phyloP scores from a whole-genome alignment of 2,797 vertebrate genomes.

The Gambusia yucatana region DNA sequence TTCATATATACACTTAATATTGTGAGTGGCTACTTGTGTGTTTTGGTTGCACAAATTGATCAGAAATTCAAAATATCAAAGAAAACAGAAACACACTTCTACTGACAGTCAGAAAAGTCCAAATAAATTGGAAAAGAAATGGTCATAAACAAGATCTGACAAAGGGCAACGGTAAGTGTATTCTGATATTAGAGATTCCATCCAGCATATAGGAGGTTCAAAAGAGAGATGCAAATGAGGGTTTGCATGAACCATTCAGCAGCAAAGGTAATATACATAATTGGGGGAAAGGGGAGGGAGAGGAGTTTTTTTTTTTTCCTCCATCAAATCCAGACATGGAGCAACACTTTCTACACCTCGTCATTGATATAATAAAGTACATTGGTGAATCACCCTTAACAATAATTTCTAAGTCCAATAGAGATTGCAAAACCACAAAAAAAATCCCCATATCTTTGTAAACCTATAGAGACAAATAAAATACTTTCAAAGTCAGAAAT shows the following conservation, averaged over 20 bases:
- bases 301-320: slow-evolving; percentile 11
- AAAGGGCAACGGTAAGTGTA: slow-evolving; percentile 58
- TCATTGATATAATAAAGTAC: slow-evolving; percentile 73
- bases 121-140: slow-evolving; percentile 62
- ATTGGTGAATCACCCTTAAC: slow-evolving; percentile 55
- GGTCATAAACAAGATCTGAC: slow-evolving; percentile 67
- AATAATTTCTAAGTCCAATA: slow-evolving; percentile 72
- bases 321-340: slow-evolving; percentile 72
- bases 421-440: slow-evolving; percentile 57
- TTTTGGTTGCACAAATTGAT: neutral
- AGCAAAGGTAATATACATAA: slow-evolving; percentile 79
- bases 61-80: neutral
- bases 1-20: no score
- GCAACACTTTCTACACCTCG: slow-evolving; percentile 74
- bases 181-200: slow-evolving; percentile 56
- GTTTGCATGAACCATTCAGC: slow-evolving; percentile 74
- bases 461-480: neutral
- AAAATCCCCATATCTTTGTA: slow-evolving; percentile 8
- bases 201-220: slow-evolving; percentile 59
- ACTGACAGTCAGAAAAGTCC: slow-evolving; percentile 7
- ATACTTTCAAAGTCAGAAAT: slow-evolving; percentile 42
- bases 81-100: slow-evolving; percentile 19
- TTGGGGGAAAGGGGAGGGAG: slow-evolving; percentile 52
- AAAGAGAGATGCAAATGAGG: slow-evolving; percentile 72
- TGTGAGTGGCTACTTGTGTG: neutral